phyloP scores from a whole-genome alignment of 2,888 invertebrate genomes.

The Dermolepida albohirtum region DNA sequence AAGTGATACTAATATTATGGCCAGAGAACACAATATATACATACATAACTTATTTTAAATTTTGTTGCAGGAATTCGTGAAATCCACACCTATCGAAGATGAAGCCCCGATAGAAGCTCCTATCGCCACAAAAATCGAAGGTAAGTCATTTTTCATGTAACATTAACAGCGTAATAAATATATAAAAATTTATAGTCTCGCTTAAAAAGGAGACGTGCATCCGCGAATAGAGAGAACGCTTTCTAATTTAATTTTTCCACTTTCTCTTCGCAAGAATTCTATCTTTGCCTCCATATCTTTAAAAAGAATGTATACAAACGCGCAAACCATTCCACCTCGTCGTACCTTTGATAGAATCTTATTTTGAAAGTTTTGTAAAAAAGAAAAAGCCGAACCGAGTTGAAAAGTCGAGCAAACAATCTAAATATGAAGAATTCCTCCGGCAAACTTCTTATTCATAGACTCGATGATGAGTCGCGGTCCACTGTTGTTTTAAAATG shows the following conservation, averaged over 20 bases:
- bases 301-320: conserved; percentile 22
- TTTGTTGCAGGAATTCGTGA: conserved; percentile 57
- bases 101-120: conserved; percentile 56
- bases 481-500: conserved; percentile 56
- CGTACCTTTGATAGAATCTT: conserved; percentile 58
- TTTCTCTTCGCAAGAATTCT: conserved; percentile 6
- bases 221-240: conserved; percentile 6
- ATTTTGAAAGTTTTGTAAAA: conserved; percentile 54
- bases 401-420: conserved; percentile 59
- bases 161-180: conserved; percentile 14
- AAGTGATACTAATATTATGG: too few species aligned
- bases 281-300: neutral
- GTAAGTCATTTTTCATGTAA: conserved; percentile 51
- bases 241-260: conserved; percentile 27
- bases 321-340: conserved; percentile 40
- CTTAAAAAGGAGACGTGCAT: neutral
- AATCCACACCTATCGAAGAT: conserved; percentile 50
- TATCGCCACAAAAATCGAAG: conserved; percentile 59
- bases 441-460: conserved; percentile 54
- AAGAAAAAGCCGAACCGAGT: neutral
- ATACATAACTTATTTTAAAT: too few species aligned
- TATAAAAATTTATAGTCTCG: conserved; percentile 19
- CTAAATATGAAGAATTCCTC: conserved; percentile 59
- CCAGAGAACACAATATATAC: too few species aligned
- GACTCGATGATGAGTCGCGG: conserved; percentile 37